phyloP scores from a whole-genome alignment of 2,797 vertebrate species.

The Euphonia xanthogaster region DNA sequence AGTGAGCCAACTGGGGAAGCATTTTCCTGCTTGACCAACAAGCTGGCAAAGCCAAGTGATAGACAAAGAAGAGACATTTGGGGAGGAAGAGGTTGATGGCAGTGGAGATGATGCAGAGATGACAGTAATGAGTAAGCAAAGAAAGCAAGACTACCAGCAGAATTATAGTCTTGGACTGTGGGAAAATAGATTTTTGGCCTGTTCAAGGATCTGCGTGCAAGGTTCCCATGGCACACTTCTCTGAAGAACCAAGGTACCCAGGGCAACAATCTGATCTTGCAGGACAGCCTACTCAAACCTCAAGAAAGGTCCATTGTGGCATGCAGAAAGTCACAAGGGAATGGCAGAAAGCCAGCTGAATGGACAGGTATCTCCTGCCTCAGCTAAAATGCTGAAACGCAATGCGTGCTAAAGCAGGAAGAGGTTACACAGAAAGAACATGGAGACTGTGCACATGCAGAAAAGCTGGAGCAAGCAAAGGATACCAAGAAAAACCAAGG shows the following conservation, averaged over 20 bases:
- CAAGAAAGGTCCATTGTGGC: neutral
- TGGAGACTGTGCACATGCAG: neutral
- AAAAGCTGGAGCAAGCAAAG: neutral
- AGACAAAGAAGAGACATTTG: neutral
- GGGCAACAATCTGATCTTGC: neutral
- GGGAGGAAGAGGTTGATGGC: neutral
- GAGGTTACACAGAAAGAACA: neutral
- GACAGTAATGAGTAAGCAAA: neutral
- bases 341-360: neutral
- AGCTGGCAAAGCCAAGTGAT: neutral
- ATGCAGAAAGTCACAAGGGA: neutral
- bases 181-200: constrained; percentile 6
- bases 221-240: neutral
- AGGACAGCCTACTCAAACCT: neutral
- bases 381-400: neutral
- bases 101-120: neutral
- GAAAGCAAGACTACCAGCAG: neutral
- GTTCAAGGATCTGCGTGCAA: neutral
- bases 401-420: neutral
- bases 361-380: neutral
- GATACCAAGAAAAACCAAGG: neutral
- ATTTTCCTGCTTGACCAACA: neutral
- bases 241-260: neutral
- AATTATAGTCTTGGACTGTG: neutral
- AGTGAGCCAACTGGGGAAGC: neutral